These are phyloP conservation scores for Caenorhabditis angaria DNA, from an alignment of 2,888 invertebrate species.

Conservation along the genomic window DNA sequence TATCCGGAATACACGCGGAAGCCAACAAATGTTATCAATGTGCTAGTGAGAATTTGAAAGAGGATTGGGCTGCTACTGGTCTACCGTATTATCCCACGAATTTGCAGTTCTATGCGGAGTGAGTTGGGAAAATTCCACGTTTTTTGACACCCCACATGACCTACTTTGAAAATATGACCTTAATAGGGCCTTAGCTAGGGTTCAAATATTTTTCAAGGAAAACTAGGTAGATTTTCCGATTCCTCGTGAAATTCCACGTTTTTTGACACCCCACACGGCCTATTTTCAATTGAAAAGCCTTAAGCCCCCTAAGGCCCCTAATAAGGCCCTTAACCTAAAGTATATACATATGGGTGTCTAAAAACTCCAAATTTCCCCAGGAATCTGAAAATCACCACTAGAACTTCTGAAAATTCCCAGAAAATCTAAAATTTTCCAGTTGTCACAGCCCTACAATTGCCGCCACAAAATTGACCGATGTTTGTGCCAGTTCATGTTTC, in stretches of 20 bases:
- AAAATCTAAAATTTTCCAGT: slow-evolving; percentile 3
- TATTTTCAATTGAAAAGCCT: too few species aligned
- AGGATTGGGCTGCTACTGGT: slow-evolving; percentile 42
- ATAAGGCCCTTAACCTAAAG: too few species aligned
- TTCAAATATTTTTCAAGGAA: too few species aligned
- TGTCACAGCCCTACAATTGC: neutral
- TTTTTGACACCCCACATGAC: neutral
- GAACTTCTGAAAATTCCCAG: neutral
- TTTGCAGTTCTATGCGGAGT: neutral
- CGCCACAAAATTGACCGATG: neutral
- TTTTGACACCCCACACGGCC: too few species aligned
- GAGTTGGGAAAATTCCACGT: too few species aligned
- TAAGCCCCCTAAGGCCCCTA: too few species aligned
- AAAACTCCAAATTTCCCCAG: too few species aligned
- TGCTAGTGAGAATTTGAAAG: slow-evolving; percentile 29
- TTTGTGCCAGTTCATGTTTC: slow-evolving; percentile 18
- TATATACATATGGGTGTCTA: too few species aligned
- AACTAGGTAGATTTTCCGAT: too few species aligned
- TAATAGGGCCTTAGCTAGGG: too few species aligned
- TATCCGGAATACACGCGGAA: slow-evolving; percentile 5
- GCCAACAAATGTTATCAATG: slow-evolving; percentile 26
- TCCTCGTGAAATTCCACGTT: too few species aligned
- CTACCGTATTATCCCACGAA: slow-evolving; percentile 13
- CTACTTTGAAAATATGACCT: neutral
- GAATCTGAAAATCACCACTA: neutral